Evolutionary conservation across 2,113 vertebrate species (phyloP), one percentile per base, ranked within the genome.

Genomic region (Sakesphorus luctuosus): DNA sequence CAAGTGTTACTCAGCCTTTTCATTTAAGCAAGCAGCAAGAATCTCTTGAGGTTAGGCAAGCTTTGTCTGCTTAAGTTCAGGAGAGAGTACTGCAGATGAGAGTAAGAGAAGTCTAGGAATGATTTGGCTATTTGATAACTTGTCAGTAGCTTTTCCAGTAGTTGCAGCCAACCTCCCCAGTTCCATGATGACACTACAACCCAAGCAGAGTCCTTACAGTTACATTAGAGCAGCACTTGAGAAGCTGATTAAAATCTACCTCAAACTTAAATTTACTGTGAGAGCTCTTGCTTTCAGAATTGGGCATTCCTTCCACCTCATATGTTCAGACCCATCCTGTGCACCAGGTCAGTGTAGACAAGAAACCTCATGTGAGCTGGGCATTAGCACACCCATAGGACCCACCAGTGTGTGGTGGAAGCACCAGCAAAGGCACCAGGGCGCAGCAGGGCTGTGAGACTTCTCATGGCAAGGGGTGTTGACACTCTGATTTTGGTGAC

Each of bases 291-390:
- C 33, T 72, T 94, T 82, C 52, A 72, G 53, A 91, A 59, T 9
- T 26, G 67, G 47, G 12, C 15, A 59, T n/a, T 23, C 28, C 46
- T 81, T 72, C 17, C 18, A 73, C 11, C 21, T 50, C 38, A 36
- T 13, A n/a, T 0, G 0, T 53, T 59, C 49, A 87, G 11, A 55
- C 38, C 43, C 23, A 47, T 20, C 11, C 46, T 0, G 0, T 38
- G 10, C 2, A 2, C 24, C 35, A 43, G 52, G 29, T 63, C 61
- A 36, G 29, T 8, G 13, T 47, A 85, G 67, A 35, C 23, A 35
- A 43, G 49, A 69, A 79, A 14, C 18, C 40, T 58, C 24, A 11
- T 18, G 25, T 6, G 4, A 69, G 16, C 2, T 2, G 28, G 18
- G 31, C 0, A 0, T n/a, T 68, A 31, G 71, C 1, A 6, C 2